Evolutionary conservation across 2,888 invertebrate genomes (phyloP).

Genomic region (Arrhopalites spinosus): DNA sequence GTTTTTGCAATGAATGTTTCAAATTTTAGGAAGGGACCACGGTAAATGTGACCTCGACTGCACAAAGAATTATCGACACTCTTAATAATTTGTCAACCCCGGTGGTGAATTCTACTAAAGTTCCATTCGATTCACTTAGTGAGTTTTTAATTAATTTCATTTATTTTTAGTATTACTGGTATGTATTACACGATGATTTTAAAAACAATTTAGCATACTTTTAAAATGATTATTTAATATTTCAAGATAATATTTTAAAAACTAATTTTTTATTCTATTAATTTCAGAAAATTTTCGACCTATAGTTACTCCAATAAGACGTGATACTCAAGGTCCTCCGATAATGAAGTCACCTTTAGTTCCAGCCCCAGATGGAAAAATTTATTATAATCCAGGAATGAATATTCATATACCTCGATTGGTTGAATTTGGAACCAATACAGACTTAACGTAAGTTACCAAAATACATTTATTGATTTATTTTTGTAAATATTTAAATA

Average conservation of each 20-base stretch:
- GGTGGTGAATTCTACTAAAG: conserved; percentile 34
- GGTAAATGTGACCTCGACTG: conserved; percentile 28
- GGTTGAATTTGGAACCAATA: conserved; percentile 36
- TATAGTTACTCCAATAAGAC: conserved; percentile 30
- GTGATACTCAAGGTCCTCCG: conserved; percentile 31
- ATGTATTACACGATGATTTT: too few relatives aligned
- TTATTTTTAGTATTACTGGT: not conserved
- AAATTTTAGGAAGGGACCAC: conserved; percentile 26
- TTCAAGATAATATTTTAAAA: too few relatives aligned
- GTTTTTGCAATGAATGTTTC: not conserved
- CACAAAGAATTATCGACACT: conserved; percentile 31
- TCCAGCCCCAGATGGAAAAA: conserved; percentile 25
- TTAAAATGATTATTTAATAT: too few relatives aligned
- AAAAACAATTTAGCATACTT: too few relatives aligned
- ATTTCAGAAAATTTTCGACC: conserved; percentile 27
- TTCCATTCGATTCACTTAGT: conserved; percentile 32
- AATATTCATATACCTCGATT: conserved; percentile 31
- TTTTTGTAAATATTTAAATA: too few relatives aligned
- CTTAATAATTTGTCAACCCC: conserved; percentile 28
- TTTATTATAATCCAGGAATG: conserved; percentile 29
- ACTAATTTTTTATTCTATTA: not conserved
- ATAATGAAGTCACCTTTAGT: conserved; percentile 35
- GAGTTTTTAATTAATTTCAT: conserved; percentile 6
- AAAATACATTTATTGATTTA: too few relatives aligned
- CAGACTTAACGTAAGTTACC: conserved; percentile 33